Base-by-base conservation (phyloP, 2,113 vertebrate genomes). In the Pao palembangensis region DNA sequence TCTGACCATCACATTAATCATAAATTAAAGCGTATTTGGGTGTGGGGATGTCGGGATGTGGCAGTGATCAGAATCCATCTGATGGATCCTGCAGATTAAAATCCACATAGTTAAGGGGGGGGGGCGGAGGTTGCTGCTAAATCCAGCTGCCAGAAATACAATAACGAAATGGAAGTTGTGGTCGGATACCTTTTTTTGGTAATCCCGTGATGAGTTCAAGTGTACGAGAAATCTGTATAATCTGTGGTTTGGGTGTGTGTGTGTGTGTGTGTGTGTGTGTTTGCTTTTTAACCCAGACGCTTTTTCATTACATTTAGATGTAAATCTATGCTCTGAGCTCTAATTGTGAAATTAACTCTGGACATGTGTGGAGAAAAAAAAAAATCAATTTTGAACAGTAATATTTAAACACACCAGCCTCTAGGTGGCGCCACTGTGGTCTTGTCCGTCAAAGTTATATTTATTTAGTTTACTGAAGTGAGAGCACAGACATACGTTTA, bases 161-260 rank as follows among this genome's bases (percentile, higher is more conserved):
- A 88, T 87, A 87, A 88, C 78, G 81, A 71, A 88, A 88, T 89
- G 70, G 84, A 86, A 71, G 64, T 66, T 51, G 6, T 5, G 3
- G 57, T 18, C 44, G 57, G 62, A 73, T 58, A 75, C 73, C 75
- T 83, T 76, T 69, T 31, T 74, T 31, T 74, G 21, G 46, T 90
- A 88, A 88, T 90, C 87, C 54, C 3, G 8, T 71, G 71, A 75
- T 79, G 75, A 69, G 71, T 81, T 71, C 58, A 76, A 66, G 72
- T 66, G 65, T 51, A 64, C 64, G 23, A 63, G 71, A 66, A 18
- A 67, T 10, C 34, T 38, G 34, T 38, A 3, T 38, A 38, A 38
- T 38, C 34, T 38, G 34, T 38, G 11, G 34, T 38, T 38, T 38
- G 34, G 34, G 34, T 12, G 34, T 38, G 34, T 38, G 34, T 38